These are phyloP conservation scores for Dasyornis broadbenti DNA, from an alignment of 2,113 vertebrate species.

Conservation along the genomic window DNA sequence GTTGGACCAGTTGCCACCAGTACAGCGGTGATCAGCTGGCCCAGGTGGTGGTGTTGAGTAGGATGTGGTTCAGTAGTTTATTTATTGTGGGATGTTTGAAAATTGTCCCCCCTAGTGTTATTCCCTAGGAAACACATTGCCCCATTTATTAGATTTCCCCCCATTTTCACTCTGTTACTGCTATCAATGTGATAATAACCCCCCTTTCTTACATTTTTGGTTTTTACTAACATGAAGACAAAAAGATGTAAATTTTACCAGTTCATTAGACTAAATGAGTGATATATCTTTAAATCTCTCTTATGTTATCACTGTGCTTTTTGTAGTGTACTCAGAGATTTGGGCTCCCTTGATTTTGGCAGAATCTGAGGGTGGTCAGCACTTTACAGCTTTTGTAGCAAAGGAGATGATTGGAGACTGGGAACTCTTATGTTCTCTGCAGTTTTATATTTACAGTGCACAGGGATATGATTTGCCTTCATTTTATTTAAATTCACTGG, in stretches of 20 bases:
- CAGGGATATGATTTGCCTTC: neutral
- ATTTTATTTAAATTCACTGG: conserved; percentile 28
- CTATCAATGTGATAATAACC: neutral
- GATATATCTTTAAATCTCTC: neutral
- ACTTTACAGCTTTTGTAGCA: neutral
- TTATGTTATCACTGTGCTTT: neutral
- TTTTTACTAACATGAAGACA: neutral
- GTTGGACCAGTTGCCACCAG: neutral
- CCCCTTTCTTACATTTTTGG: neutral
- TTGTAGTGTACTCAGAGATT: neutral
- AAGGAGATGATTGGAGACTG: neutral
- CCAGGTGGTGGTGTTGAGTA: neutral
- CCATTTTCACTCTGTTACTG: neutral
- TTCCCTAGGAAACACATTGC: neutral
- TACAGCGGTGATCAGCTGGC: accelerated
- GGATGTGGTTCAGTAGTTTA: neutral
- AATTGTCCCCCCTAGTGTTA: neutral
- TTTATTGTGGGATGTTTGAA: neutral
- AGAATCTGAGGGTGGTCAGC: neutral
- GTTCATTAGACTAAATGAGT: neutral
- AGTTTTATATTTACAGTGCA: neutral
- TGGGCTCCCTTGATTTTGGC: neutral
- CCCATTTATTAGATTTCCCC: neutral
- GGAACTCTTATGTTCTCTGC: neutral
- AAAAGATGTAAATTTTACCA: neutral